A percentile compares a stretch with the other conserved stretches of the same genome.
Evolutionary conservation across 2,797 vertebrate species (phyloP).

Genomic region (Gallinago solitaria): DNA sequence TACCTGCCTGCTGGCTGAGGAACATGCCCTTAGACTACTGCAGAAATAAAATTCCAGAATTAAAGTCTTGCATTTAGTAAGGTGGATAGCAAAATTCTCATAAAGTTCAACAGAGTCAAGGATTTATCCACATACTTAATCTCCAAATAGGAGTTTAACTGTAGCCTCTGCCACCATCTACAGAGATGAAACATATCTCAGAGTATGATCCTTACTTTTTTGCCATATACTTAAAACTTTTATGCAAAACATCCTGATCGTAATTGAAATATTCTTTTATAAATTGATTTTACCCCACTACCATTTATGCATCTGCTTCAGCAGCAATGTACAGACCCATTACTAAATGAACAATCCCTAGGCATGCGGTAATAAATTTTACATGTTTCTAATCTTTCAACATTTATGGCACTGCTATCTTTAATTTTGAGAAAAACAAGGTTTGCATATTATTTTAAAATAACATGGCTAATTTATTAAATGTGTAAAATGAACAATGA

Average conservation of each 20-base stretch:
- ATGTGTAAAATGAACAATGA: background rate
- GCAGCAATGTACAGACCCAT: background rate
- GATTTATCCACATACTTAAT: background rate
- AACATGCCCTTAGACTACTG: background rate
- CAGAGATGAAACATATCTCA: background rate
- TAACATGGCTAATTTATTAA: background rate
- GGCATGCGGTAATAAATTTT: conserved; percentile 31
- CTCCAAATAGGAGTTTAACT: background rate
- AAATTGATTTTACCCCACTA: background rate
- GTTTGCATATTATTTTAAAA: conserved; percentile 22
- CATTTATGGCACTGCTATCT: background rate
- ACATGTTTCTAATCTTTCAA: conserved; percentile 2
- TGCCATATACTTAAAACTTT: background rate
- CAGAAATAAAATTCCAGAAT: background rate
- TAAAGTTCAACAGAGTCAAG: background rate
- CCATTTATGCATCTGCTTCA: background rate
- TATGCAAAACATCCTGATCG: background rate
- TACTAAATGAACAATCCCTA: conserved; percentile 22
- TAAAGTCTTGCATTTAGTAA: background rate
- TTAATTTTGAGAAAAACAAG: background rate
- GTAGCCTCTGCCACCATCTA: background rate
- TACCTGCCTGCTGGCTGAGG: background rate
- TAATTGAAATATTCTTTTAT: conserved; percentile 16
- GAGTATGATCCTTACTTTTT: background rate
- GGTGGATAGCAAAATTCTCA: background rate